Evolutionary conservation across 2,797 vertebrate species (phyloP).

Genomic region (Rachycentron canadum): DNA sequence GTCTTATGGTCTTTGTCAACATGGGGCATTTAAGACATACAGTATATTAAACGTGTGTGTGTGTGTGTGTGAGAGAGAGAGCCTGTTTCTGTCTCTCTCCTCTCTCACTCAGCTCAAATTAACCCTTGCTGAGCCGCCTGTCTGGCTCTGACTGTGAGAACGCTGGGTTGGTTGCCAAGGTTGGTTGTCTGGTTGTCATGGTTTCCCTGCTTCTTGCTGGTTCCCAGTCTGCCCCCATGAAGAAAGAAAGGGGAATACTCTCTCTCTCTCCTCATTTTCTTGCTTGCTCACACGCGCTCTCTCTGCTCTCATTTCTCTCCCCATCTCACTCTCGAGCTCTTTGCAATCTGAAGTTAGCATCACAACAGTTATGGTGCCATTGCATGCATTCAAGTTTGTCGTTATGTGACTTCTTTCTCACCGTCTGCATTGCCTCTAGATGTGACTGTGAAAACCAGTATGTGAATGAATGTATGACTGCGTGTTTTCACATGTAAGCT

Average conservation of each 20-base stretch:
- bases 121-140: slow-evolving; percentile 75
- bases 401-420: slow-evolving; percentile 25
- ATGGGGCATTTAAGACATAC: slow-evolving; percentile 47
- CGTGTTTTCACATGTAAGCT: slow-evolving; percentile 40
- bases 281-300: slow-evolving; percentile 23
- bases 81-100: slow-evolving; percentile 39
- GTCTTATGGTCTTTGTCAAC: slow-evolving; percentile 37
- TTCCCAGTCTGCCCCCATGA: slow-evolving; percentile 79
- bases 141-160: slow-evolving; percentile 79
- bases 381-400: not conserved
- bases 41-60: slow-evolving; percentile 52
- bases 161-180: slow-evolving; percentile 76
- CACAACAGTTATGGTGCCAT: slow-evolving; percentile 4
- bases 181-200: slow-evolving; percentile 85
- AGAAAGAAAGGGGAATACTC: slow-evolving; percentile 56
- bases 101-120: slow-evolving; percentile 70
- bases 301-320: slow-evolving; percentile 36
- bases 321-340: slow-evolving; percentile 27
- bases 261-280: slow-evolving; percentile 20
- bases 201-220: slow-evolving; percentile 80
- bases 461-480: slow-evolving; percentile 9
- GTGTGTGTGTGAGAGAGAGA: not conserved
- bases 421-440: not conserved
- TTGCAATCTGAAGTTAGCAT: slow-evolving; percentile 55
- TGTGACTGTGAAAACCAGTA: slow-evolving; percentile 1